A percentile compares a stretch with the other conserved stretches of the same genome.
These are phyloP conservation scores for Xanthorhoe spadicearia DNA, from an alignment of 2,888 invertebrate genomes.

Conservation along the genomic window DNA sequence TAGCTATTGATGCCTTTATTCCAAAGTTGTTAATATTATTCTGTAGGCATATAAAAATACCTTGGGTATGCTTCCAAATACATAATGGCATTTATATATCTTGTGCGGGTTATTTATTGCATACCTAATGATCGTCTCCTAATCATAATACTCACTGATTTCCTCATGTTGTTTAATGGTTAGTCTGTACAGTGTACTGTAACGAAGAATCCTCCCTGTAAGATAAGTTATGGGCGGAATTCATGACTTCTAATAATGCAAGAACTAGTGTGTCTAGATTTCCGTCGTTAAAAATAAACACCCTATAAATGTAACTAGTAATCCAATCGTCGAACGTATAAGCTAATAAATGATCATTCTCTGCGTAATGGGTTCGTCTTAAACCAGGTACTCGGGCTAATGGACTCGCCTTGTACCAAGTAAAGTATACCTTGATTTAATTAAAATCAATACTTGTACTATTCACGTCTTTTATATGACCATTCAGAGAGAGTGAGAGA, in stretches of 20 bases:
- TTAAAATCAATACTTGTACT: slow-evolving; percentile 14
- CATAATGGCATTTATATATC: too few relatives aligned
- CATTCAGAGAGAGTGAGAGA: too few relatives aligned
- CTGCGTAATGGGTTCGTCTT: slow-evolving; percentile 44
- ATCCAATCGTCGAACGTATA: slow-evolving; percentile 21
- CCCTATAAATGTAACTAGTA: slow-evolving; percentile 10
- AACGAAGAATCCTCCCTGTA: not conserved
- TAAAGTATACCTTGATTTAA: slow-evolving; percentile 18
- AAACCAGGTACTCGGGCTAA: slow-evolving; percentile 28
- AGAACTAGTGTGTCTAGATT: not conserved
- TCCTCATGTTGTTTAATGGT: too few relatives aligned
- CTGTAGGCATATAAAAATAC: too few relatives aligned
- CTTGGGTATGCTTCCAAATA: too few relatives aligned
- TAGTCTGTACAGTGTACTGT: too few relatives aligned
- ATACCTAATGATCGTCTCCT: too few relatives aligned
- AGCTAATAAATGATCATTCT: slow-evolving; percentile 50
- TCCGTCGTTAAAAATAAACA: slow-evolving; percentile 16
- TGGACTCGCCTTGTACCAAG: slow-evolving; percentile 29
- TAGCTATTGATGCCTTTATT: too few relatives aligned
- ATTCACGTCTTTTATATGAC: not conserved
- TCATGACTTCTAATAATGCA: not conserved
- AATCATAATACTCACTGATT: too few relatives aligned
- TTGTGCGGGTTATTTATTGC: too few relatives aligned
- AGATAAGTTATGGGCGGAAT: not conserved
- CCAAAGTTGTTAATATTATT: too few relatives aligned